phyloP scores from a whole-genome alignment of 2,797 vertebrate species.

The Sylvia borin region DNA sequence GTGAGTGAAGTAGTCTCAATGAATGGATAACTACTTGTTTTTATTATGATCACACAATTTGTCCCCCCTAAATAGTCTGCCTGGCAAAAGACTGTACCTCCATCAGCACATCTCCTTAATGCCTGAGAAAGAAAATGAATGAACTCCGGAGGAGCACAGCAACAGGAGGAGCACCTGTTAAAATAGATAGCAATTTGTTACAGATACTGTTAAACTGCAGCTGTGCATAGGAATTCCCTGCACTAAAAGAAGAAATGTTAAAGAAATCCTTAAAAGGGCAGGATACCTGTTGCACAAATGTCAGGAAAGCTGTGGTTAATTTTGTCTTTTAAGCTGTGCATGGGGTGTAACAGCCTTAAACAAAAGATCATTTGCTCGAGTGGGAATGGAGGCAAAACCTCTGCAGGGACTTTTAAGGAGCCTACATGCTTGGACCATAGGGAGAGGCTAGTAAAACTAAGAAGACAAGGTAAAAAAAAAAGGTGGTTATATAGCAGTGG shows the following conservation, averaged over 20 bases:
- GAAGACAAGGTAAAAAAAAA: background rate
- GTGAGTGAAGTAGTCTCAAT: background rate
- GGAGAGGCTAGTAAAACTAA: background rate
- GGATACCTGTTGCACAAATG: background rate
- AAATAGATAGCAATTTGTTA: slow-evolving; percentile 57
- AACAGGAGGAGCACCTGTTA: slow-evolving; percentile 51
- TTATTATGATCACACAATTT: background rate
- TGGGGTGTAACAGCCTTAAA: background rate
- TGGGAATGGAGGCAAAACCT: background rate
- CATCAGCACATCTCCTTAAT: background rate
- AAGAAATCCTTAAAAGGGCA: background rate
- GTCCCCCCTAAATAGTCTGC: background rate
- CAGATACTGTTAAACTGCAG: slow-evolving; percentile 29
- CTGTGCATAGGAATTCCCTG: background rate
- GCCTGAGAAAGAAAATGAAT: background rate
- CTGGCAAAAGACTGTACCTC: background rate
- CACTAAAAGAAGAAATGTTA: background rate
- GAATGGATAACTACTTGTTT: background rate
- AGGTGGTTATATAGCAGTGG: background rate
- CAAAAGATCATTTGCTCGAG: background rate
- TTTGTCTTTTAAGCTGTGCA: background rate
- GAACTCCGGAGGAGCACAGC: background rate
- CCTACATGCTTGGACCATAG: background rate
- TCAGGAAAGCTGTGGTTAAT: background rate
- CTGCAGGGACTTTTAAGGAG: background rate